phyloP scores from a whole-genome alignment of 2,113 vertebrate genomes.

The Chloropsis hardwickii region DNA sequence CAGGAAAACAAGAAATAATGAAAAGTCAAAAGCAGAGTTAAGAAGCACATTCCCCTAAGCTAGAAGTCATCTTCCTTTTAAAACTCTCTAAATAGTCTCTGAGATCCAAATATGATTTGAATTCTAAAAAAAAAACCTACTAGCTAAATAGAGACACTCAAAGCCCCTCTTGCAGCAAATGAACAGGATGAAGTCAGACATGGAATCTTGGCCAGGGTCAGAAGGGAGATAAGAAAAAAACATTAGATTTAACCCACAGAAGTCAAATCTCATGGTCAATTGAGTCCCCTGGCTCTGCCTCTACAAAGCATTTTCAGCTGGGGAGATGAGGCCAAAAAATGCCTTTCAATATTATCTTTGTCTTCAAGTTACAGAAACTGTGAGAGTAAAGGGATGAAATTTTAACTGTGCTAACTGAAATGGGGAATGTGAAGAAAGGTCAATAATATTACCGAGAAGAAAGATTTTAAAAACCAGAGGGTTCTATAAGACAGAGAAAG shows the following conservation, averaged over 20 bases:
- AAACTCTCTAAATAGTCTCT: not conserved
- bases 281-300: not conserved
- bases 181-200: not conserved
- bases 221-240: not conserved
- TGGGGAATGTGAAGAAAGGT: not conserved
- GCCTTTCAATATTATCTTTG: not conserved
- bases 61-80: not conserved
- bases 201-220: not conserved
- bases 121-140: not conserved
- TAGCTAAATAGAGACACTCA: not conserved
- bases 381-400: not conserved
- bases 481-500: not conserved
- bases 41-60: not conserved
- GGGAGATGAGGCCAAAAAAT: not conserved
- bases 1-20: slow-evolving; percentile 10
- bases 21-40: not conserved
- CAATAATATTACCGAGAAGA: not conserved
- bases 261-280: not conserved
- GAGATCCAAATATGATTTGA: not conserved
- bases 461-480: not conserved
- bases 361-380: not conserved
- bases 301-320: not conserved
- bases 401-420: not conserved
- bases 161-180: not conserved
- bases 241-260: not conserved